phyloP scores from a whole-genome alignment of 92 coral and sea anemone species.

The Parazoanthus darwini region DNA sequence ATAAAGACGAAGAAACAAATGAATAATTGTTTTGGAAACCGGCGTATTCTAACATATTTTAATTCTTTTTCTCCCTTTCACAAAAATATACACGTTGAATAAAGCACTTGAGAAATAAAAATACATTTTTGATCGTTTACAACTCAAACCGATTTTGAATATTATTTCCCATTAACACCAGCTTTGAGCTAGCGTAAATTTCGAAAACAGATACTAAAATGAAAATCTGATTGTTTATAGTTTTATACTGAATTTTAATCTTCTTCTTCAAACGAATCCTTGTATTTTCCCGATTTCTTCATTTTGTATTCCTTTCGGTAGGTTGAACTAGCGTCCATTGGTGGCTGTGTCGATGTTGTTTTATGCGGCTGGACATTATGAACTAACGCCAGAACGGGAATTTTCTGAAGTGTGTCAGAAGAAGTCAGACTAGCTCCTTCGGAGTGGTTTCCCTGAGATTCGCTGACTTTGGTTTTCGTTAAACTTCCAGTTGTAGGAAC shows the following conservation, averaged over 20 bases:
- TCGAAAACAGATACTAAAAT: conserved; percentile 16
- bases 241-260: conserved; percentile 1
- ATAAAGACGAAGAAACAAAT: not conserved
- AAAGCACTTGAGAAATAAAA: conserved; percentile 17
- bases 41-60: not conserved
- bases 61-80: not conserved
- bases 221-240: conserved; percentile 23
- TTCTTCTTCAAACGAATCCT: conserved; percentile 92
- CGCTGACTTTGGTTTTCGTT: conserved; percentile 41
- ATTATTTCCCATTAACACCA: conserved; percentile 9
- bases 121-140: not conserved
- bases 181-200: conserved; percentile 5
- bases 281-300: conserved; percentile 67
- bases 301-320: conserved; percentile 61
- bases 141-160: not conserved
- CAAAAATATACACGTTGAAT: conserved; percentile 15
- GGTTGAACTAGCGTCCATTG: not conserved
- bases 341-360: conserved; percentile 29
- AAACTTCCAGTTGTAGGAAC: conserved; percentile 33
- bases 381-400: conserved; percentile 93
- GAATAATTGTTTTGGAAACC: conserved; percentile 3
- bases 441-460: conserved; percentile 8
- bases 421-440: conserved; percentile 56
- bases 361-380: conserved; percentile 89
- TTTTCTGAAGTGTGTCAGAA: conserved; percentile 80